These are phyloP conservation scores for Stenopsyche tienmushanensis DNA, from an alignment of 1,140 invertebrate genomes.

Conservation along the genomic window DNA sequence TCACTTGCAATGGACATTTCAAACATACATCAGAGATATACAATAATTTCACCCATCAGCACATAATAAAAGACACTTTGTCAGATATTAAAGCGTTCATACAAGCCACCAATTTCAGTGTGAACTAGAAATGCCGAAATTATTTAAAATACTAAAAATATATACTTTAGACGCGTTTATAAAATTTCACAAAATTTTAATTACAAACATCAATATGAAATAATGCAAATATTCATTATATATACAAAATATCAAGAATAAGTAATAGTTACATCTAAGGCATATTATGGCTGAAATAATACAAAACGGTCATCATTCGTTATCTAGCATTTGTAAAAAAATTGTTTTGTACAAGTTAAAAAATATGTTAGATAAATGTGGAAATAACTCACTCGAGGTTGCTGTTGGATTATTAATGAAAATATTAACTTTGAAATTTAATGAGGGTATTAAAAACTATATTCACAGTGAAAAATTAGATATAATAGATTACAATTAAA, in stretches of 20 bases:
- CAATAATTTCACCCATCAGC: too few species aligned
- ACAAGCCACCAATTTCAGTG: slow-evolving; percentile 11
- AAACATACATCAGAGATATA: too few species aligned
- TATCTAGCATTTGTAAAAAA: slow-evolving; percentile 2
- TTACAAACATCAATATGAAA: slow-evolving; percentile 25
- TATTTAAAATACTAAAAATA: slow-evolving; percentile 12
- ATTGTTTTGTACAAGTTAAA: not conserved
- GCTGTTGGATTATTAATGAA: not conserved
- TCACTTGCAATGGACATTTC: too few species aligned
- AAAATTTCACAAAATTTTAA: slow-evolving; percentile 22
- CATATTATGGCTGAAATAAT: slow-evolving; percentile 35
- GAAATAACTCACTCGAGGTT: too few species aligned
- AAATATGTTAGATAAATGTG: not conserved
- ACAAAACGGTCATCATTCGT: slow-evolving; percentile 3
- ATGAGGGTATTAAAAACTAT: not conserved
- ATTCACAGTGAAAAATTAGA: not conserved
- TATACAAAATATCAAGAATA: slow-evolving; percentile 35
- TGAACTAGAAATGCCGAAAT: slow-evolving; percentile 8
- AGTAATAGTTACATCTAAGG: slow-evolving; percentile 33
- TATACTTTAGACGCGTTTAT: slow-evolving; percentile 14
- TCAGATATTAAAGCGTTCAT: slow-evolving; percentile 23
- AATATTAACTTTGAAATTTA: too few species aligned
- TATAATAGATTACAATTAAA: too few species aligned
- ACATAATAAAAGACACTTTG: too few species aligned
- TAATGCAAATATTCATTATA: not conserved